Percentiles rank a stretch among this genome's conserved stretches.
Evolutionary conservation across 2,113 vertebrate genomes (phyloP).

Genomic region (Gyps fulvus): DNA sequence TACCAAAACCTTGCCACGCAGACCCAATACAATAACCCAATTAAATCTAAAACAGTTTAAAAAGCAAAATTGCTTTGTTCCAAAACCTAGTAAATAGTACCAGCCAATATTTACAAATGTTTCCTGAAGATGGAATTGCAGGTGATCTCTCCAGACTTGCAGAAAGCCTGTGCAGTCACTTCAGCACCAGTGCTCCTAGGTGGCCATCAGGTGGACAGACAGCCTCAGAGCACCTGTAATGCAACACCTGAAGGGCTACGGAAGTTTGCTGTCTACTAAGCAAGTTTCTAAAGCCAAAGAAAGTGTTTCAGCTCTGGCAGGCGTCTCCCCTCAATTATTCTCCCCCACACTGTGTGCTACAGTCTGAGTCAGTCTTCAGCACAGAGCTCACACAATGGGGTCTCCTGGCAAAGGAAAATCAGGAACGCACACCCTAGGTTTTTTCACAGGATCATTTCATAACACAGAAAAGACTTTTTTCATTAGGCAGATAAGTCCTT

Average conservation of each 20-base stretch:
- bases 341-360: not conserved
- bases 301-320: not conserved
- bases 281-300: not conserved
- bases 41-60: not conserved
- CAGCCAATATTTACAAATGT: accelerated
- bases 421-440: accelerated
- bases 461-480: not conserved
- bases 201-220: conserved; percentile 20
- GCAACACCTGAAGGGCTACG: accelerated
- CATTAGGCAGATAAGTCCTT: not conserved
- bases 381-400: accelerated
- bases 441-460: not conserved
- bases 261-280: not conserved
- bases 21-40: not conserved
- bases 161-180: not conserved
- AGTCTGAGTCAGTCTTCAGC: not conserved
- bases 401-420: not conserved
- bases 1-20: no score
- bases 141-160: not conserved
- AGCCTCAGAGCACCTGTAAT: not conserved
- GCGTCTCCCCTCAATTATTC: not conserved
- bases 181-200: not conserved
- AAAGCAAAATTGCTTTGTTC: not conserved
- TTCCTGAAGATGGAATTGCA: accelerated
- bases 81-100: accelerated